Conservation (phyloP, 2,888 invertebrate genomes). For the Pseudanteris insignis region DNA sequence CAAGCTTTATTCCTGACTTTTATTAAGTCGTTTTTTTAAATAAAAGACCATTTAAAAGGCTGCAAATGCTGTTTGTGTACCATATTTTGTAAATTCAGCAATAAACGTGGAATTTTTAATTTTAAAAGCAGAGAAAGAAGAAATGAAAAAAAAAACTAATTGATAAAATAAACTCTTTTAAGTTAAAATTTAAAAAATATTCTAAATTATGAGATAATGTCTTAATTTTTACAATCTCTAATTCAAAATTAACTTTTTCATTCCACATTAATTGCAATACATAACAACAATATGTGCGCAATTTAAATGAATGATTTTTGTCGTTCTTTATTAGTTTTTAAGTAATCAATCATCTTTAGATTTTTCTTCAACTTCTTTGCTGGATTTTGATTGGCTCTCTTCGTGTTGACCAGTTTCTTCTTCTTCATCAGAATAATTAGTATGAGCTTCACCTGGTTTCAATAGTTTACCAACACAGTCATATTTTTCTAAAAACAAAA, state of each 20-base stretch:
- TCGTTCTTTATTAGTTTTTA: too few species aligned
- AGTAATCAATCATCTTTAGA: conserved; percentile 64
- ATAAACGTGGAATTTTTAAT: too few species aligned
- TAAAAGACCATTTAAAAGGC: conserved; percentile 49
- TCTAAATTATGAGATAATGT: too few species aligned
- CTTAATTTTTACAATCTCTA: too few species aligned
- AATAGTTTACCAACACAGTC: conserved; percentile 88
- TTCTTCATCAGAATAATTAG: conserved; percentile 92
- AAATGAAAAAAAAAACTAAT: too few species aligned
- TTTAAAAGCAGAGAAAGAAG: too few species aligned
- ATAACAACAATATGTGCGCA: conserved; percentile 55
- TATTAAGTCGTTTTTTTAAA: conserved; percentile 43
- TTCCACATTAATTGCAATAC: conserved; percentile 44
- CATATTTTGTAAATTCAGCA: not conserved
- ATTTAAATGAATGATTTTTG: too few species aligned
- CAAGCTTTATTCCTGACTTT: conserved; percentile 42
- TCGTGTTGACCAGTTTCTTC: conserved; percentile 69
- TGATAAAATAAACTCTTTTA: too few species aligned
- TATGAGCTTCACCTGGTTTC: conserved; percentile 90
- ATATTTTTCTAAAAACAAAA: conserved; percentile 82
- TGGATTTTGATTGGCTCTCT: conserved; percentile 20
- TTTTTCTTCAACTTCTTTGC: conserved; percentile 63
- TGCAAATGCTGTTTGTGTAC: conserved; percentile 47
- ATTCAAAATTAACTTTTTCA: conserved; percentile 37
- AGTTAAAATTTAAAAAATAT: too few species aligned